Evolutionary conservation across 2,113 vertebrate genomes (phyloP).

Genomic region (Gallinago jamesoni): DNA sequence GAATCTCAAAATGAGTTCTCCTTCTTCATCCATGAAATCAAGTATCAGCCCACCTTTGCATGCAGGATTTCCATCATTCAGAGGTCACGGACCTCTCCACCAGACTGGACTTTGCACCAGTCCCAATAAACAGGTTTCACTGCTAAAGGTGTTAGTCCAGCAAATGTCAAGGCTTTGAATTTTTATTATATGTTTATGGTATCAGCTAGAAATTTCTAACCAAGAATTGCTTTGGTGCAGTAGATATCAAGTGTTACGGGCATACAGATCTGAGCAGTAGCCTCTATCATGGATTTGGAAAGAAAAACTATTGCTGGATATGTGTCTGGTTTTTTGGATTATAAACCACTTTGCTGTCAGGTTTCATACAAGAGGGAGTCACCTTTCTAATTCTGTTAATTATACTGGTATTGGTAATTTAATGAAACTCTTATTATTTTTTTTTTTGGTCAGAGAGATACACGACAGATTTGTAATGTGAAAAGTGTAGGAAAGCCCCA

Average conservation of each 20-base stretch:
- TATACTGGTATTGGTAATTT: neutral
- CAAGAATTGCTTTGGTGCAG: neutral
- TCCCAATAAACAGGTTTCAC: neutral
- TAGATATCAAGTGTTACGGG: neutral
- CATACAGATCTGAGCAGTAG: neutral
- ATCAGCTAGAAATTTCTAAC: neutral
- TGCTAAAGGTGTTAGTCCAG: neutral
- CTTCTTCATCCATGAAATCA: neutral
- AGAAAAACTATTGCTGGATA: neutral
- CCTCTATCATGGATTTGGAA: neutral
- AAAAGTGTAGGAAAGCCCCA: neutral
- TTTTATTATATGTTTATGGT: neutral
- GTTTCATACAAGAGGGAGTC: neutral
- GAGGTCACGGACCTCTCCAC: neutral
- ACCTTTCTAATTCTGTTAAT: neutral
- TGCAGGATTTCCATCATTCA: neutral
- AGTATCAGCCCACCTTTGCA: neutral
- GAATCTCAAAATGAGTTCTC: neutral
- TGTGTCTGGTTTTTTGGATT: neutral
- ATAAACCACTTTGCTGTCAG: neutral
- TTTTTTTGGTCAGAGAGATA: neutral
- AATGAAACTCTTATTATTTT: neutral
- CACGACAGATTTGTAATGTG: neutral
- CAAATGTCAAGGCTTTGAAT: neutral
- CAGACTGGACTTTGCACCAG: neutral